These are phyloP conservation scores for Oncorhynchus nerka DNA, from an alignment of 2,113 vertebrate species.

Conservation along the genomic window DNA sequence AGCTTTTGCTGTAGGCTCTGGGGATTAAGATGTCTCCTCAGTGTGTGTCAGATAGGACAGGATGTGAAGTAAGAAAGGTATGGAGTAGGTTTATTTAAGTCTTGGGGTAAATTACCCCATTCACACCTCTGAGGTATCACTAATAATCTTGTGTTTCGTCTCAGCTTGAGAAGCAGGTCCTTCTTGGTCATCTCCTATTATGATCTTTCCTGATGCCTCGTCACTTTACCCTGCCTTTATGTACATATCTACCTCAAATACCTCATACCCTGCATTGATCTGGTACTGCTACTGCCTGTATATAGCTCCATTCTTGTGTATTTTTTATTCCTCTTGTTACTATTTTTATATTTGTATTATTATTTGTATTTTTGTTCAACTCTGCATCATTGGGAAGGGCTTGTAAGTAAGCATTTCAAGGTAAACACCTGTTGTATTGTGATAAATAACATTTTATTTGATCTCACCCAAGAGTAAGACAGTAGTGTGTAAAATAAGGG, in stretches of 20 bases:
- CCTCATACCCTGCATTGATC: no score
- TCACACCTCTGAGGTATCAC: background rate
- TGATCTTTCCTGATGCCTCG: background rate
- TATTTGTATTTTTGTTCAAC: no score
- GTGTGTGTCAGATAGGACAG: no score
- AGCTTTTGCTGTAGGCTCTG: background rate
- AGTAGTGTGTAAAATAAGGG: background rate
- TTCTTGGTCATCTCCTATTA: background rate
- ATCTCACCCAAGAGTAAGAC: background rate
- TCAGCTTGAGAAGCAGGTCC: background rate
- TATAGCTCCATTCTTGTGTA: background rate
- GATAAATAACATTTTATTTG: no score
- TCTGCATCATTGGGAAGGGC: no score
- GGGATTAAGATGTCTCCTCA: background rate
- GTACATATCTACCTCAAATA: no score
- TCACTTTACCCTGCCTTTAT: no score
- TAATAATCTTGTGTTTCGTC: background rate
- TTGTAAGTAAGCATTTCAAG: no score
- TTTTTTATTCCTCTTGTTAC: background rate
- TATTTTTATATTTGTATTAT: slow-evolving; percentile 4
- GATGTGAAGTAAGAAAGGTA: background rate
- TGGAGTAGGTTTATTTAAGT: background rate
- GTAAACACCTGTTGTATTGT: no score
- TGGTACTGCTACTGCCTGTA: no score
- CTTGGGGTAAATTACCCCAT: background rate